Base-by-base conservation (phyloP, 2,797 vertebrate genomes). In the Notolabrus celidotus region DNA sequence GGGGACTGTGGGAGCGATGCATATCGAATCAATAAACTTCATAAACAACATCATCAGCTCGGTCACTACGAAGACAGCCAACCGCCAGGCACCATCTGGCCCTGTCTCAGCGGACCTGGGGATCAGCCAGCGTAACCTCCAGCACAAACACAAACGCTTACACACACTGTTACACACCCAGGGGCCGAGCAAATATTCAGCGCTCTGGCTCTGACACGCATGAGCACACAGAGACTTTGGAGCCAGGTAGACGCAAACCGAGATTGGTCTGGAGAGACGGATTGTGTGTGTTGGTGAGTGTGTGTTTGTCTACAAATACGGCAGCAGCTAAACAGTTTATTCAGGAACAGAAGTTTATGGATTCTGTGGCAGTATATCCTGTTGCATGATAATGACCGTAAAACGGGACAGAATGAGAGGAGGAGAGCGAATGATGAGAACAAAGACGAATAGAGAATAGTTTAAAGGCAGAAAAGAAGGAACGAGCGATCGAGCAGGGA, bases 21-120 rank as follows among this genome's bases (percentile, higher is more conserved):
- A 89, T 84, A 89, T 89, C 82, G 71, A 86, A 93, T 92, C 91
- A 90, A 93, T 92, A 92, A 92, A 86, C 88, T 89, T 89, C 86
- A 91, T 90, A 89, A 91, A 92, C 86, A 72, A 85, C 86, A 90
- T 92, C 88, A 92, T 92, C 88, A 88, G 82, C 87, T 69, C 69
- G 78, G 88, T 88, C 83, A 77, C 86, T 72, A 77, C 62, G 74
- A 88, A 87, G 82, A 91, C 88, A 89, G 85, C 86, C 82, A 81
- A 90, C 83, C 86, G 68, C 80, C 86, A 82, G 77, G 86, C 88
- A 60, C 91, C 91, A 92, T 92, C 91, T 93, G 92, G 88, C 77
- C 76, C 23, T 1, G 71, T 90, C 85, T 87, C 92, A 55, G 61
- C 45, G 79, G 90, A 76, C 85, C 23, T 54, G 80, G 10, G 71